Evolutionary conservation across 1,140 invertebrate species (phyloP), one percentile per base, ranked within the genome.

Genomic region (Drosophila paulistorum): DNA sequence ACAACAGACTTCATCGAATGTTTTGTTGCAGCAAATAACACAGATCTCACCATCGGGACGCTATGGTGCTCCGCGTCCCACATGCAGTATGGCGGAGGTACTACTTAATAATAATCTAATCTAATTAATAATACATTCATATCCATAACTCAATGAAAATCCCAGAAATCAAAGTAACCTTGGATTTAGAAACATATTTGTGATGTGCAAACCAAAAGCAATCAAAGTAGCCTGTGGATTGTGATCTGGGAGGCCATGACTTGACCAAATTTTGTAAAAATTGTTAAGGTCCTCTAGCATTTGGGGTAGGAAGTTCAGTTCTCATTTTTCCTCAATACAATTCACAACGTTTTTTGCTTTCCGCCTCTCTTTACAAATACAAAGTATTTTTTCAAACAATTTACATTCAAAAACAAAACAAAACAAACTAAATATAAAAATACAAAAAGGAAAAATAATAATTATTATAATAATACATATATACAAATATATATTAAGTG

Each of bases 41-140:
- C 91, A 92, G 71, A 90, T 82, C 69, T 84, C 87, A 66, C 91
- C 90, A 60, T 76, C 83, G 48, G 91, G 94, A 68, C 93, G 94
- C 77, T 95, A 95, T 83, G 94, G 93, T 39, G 94, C 95, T 1
- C 93, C 92, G 23, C 93, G 94, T 77, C 94, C 94, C 69, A 93
- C 93, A 45, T 95, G 94, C 91, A 95, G 94, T 66, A 95, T 95
- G 94, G 94, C 94, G 66, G 94, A 94, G 92, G 95, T 95, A 93
- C 67, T 90, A 93, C 71, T 14, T 48, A 45, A 74, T 30, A 30
- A 30, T 30, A n/a, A 11, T 26, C 41, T 11, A 7, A 5, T 48
- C 14, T 48, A 48, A 48, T 3, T 9, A 48, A 48, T 9, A 48
- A 6, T 30, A 30, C 30, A 48, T 48, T 7, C 45, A 20, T 3